Evolutionary conservation across 2,797 vertebrate species (phyloP).

Genomic region (Gadopsis marmoratus): DNA sequence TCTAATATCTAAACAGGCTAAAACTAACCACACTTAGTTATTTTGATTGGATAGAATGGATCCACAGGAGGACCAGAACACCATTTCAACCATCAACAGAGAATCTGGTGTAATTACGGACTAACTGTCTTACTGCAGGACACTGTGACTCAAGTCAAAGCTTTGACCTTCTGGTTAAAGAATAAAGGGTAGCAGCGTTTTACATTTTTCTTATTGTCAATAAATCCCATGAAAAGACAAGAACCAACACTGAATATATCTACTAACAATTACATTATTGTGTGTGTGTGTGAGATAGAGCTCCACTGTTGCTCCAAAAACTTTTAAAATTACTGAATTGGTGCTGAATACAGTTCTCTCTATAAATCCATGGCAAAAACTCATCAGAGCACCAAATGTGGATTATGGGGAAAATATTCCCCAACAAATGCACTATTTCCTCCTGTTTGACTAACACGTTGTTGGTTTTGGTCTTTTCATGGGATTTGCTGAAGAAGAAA

Average conservation of each 20-base stretch:
- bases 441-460: not conserved
- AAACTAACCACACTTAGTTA: not conserved
- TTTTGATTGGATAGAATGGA: not conserved
- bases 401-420: not conserved
- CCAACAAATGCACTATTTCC: not conserved
- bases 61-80: not conserved
- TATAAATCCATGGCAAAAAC: not conserved
- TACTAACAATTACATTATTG: not conserved
- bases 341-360: too few relatives aligned
- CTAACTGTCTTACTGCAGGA: not conserved
- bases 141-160: slow-evolving; percentile 15
- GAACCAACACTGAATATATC: not conserved
- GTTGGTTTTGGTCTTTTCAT: slow-evolving; percentile 35
- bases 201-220: slow-evolving; percentile 31
- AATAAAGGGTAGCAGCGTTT: slow-evolving; percentile 1
- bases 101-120: not conserved
- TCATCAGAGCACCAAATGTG: not conserved
- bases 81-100: not conserved
- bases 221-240: slow-evolving; percentile 32
- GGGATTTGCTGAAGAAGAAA: slow-evolving; percentile 27
- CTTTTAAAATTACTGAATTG: not conserved
- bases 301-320: not conserved
- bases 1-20: not conserved
- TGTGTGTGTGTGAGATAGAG: not conserved
- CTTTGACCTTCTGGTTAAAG: slow-evolving; percentile 20